These are phyloP conservation scores for Drymodes brunneopygia DNA, from an alignment of 2,113 vertebrate species.

Conservation along the genomic window DNA sequence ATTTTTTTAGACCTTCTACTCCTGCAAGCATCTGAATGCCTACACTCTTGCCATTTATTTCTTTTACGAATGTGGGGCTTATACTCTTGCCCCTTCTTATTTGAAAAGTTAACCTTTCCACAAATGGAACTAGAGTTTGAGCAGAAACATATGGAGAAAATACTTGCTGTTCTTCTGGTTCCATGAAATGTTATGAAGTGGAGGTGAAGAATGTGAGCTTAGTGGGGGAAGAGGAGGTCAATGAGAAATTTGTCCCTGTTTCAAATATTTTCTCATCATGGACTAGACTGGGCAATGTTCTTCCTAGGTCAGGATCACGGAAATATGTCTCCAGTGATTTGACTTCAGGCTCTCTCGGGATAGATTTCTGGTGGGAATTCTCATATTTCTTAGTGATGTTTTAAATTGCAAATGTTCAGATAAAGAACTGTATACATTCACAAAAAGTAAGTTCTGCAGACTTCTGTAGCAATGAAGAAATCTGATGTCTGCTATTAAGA, in stretches of 20 bases:
- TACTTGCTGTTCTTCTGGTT: not conserved
- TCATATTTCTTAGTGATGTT: not conserved
- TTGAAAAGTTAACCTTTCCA: slow-evolving; percentile 22
- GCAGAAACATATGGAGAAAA: slow-evolving; percentile 48
- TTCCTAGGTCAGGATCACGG: not conserved
- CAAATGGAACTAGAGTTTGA: slow-evolving; percentile 2
- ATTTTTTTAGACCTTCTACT: not conserved
- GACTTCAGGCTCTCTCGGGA: not conserved
- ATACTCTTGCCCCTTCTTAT: not conserved
- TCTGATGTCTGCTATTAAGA: not conserved
- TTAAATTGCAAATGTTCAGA: not conserved
- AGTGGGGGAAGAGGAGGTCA: slow-evolving; percentile 30
- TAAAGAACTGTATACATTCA: not conserved
- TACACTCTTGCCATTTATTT: not conserved
- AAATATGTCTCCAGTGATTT: not conserved
- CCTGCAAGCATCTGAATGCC: not conserved
- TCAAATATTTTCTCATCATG: slow-evolving; percentile 26
- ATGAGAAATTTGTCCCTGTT: slow-evolving; percentile 38
- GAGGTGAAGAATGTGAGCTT: slow-evolving; percentile 23
- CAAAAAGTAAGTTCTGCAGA: not conserved
- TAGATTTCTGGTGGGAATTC: not conserved
- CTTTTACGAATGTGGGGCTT: not conserved
- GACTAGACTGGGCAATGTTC: not conserved
- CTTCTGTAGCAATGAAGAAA: not conserved
- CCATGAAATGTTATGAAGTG: slow-evolving; percentile 17